Conservation (phyloP, 2,888 invertebrate species). For the Hemistola chrysoprasaria region DNA sequence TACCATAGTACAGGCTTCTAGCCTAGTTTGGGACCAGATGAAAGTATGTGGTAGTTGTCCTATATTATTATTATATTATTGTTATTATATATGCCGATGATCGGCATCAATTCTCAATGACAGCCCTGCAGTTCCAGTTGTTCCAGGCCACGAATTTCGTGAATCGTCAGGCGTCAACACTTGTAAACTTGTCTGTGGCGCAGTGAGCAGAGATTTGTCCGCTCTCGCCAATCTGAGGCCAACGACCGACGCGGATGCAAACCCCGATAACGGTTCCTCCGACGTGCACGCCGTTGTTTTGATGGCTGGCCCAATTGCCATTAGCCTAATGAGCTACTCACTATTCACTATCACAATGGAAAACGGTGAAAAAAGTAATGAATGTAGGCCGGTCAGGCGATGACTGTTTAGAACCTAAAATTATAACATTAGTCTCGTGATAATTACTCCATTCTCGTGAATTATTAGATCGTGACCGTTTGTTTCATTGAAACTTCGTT, state of each 20-base stretch:
- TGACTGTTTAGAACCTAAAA: too few species aligned
- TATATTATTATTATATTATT: slow-evolving; percentile 6
- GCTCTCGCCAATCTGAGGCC: slow-evolving; percentile 58
- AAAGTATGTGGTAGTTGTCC: too few species aligned
- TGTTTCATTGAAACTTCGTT: too few species aligned
- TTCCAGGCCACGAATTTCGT: slow-evolving; percentile 48
- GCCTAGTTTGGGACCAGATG: too few species aligned
- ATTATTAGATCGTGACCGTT: too few species aligned
- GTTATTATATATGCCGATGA: not conserved
- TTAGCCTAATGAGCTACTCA: slow-evolving; percentile 45
- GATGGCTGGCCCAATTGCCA: slow-evolving; percentile 56
- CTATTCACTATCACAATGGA: too few species aligned
- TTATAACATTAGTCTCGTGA: too few species aligned
- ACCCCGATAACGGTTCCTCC: slow-evolving; percentile 58
- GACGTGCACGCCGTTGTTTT: slow-evolving; percentile 49
- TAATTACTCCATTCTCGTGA: too few species aligned
- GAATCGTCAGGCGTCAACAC: not conserved
- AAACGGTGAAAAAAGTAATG: too few species aligned
- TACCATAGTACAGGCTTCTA: too few species aligned
- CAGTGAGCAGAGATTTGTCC: slow-evolving; percentile 63
- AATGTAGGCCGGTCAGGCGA: too few species aligned
- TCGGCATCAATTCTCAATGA: slow-evolving; percentile 21
- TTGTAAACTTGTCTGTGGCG: not conserved
- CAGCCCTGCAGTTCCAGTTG: slow-evolving; percentile 44
- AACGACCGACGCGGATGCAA: slow-evolving; percentile 62